Evolutionary conservation across 2,797 vertebrate species (phyloP).

Genomic region (Chelmon rostratus): DNA sequence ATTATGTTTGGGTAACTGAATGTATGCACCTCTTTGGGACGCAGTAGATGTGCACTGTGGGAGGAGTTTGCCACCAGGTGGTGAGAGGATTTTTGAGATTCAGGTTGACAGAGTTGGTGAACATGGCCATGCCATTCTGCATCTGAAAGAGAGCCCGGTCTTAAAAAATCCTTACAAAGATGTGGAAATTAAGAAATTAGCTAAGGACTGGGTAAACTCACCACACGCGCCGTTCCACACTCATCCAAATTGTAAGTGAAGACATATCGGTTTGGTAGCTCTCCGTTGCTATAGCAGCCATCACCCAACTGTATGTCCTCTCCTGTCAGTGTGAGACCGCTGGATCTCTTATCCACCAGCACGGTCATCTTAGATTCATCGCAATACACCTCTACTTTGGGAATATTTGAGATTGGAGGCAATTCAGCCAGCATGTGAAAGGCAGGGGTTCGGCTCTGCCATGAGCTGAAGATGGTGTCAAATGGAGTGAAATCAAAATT

Average conservation of each 20-base stretch:
- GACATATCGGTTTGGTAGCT: constrained; percentile 55
- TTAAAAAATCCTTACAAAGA: fast-evolving
- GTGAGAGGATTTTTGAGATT: constrained; percentile 15
- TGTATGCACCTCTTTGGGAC: constrained; percentile 51
- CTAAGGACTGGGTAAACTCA: constrained; percentile 32
- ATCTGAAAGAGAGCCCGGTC: constrained; percentile 39
- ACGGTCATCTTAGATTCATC: constrained; percentile 60
- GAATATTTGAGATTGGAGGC: constrained; percentile 17
- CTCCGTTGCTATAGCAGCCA: constrained; percentile 67
- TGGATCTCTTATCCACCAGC: constrained; percentile 61
- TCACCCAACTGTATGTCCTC: constrained; percentile 68
- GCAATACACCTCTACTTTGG: constrained; percentile 71
- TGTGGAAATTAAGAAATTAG: not conserved
- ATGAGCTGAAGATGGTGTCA: constrained; percentile 60
- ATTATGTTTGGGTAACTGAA: fast-evolving
- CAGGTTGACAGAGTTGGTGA: constrained; percentile 70
- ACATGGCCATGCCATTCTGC: constrained; percentile 52
- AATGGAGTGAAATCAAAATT: constrained; percentile 20
- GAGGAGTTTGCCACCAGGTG: constrained; percentile 39
- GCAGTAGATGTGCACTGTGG: constrained; percentile 66
- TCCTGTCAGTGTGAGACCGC: constrained; percentile 15
- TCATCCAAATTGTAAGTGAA: constrained; percentile 70
- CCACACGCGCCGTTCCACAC: constrained; percentile 73
- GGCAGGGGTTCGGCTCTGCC: constrained; percentile 32
- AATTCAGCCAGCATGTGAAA: constrained; percentile 46